Base-by-base conservation (phyloP, 2,113 vertebrate genomes). In the Argyrosomus japonicus region DNA sequence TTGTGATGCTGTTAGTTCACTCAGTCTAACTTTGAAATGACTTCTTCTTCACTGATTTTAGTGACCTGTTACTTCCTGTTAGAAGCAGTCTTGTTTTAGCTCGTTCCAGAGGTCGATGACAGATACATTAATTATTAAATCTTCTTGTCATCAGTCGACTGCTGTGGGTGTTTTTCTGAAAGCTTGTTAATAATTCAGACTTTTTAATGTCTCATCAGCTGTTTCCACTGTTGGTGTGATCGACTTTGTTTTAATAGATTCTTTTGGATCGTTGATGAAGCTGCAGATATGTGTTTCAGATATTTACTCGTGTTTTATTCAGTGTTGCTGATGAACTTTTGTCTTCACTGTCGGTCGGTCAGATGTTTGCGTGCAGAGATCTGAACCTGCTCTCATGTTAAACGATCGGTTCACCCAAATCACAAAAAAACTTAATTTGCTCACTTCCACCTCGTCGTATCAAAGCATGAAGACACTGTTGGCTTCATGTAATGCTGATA, bases 101-200 rank as follows among this genome's bases (percentile, higher is more conserved):
- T 1, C 12, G 25, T 65, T 53, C 50, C 68, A 54, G 45, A 61
- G 56, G 29, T 64, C 19, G 32, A 7, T 17, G 82, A 62, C 57
- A 18, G 25, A 65, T 13, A 0, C 50, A 71, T 85, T 6, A 65
- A 76, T 71, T 76, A 80, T 81, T 72, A 5, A 75, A 56, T 69
- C 57, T 5, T 48, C 4, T 62, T 25, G 10, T 69, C 45, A 75
- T 82, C 56, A 32, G n/a, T 63, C 21, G 23, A 3, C 56, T 57
- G 36, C 54, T 79, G 27, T 58, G 60, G 40, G 14, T 64, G 65
- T 70, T 56, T 75, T 43, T 40, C 58, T 58, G 27, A 6, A 32
- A n/a, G 62, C 36, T 57, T 6, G 18, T 80, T 76, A 81, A 85
- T 76, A 58, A 80, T 80, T 81, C 4, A 60, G 67, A 60, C 45